Evolutionary conservation across 2,797 vertebrate species (phyloP).

Genomic region (Yasuhikotakia modesta): DNA sequence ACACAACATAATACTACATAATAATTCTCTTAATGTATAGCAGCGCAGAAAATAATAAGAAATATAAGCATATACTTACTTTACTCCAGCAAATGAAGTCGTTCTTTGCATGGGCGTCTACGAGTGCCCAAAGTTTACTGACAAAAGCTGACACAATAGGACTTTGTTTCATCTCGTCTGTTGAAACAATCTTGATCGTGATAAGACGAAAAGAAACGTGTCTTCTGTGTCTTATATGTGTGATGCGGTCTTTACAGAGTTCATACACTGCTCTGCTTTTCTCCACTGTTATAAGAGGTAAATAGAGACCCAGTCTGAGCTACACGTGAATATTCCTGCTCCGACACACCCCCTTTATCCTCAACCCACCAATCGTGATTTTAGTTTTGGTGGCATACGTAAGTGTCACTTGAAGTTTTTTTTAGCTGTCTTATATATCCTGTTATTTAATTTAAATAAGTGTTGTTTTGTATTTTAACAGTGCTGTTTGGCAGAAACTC

Average conservation of each 20-base stretch:
- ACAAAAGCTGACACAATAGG: slow-evolving; percentile 53
- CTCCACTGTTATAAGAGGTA: slow-evolving; percentile 1
- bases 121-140: slow-evolving; percentile 61
- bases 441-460: not conserved
- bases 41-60: not conserved
- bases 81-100: slow-evolving; percentile 58
- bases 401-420: not conserved
- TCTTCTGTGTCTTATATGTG: not conserved
- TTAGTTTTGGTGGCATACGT: not conserved
- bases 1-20: not conserved
- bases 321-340: slow-evolving; percentile 2
- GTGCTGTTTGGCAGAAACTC: too few species aligned
- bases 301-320: not conserved
- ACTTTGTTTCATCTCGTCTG: slow-evolving; percentile 56
- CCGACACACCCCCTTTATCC: not conserved
- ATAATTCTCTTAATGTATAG: not conserved
- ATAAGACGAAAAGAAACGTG: not conserved
- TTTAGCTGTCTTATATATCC: not conserved
- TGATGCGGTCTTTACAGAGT: not conserved
- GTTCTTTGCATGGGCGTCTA: slow-evolving; percentile 54
- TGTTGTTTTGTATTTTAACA: too few species aligned
- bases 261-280: not conserved
- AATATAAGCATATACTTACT: slow-evolving; percentile 51
- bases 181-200: not conserved
- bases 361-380: slow-evolving; percentile 12